Base-by-base conservation (phyloP, 92 coral and sea anemone genomes). In the Blastomussa wellsi region DNA sequence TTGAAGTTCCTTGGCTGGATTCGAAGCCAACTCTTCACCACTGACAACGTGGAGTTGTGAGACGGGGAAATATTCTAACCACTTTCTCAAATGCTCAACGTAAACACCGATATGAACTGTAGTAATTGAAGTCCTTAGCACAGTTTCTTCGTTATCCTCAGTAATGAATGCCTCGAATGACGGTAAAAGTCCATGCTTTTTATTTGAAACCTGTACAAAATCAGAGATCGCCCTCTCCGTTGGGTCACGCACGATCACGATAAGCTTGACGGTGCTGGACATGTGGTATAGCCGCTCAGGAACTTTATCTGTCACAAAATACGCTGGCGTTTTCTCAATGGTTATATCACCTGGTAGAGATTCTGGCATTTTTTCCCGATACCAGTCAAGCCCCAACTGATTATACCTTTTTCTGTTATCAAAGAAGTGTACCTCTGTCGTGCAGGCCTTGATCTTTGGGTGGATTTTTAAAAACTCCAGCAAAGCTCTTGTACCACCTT, bases 281-380 rank as follows among this genome's bases (percentile, higher is more conserved):
- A 94, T 88, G 31, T 84, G 79, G 79, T 80, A 53, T 6, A 94
- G 89, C 13, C 98, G 79, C 66, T 67, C 78, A 35, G 98, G 95
- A 42, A 79, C 95, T 51, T 81, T 76, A 67, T 85, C 86, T 29
- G 95, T 94, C 67, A 93, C 97, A 84, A 94, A 94, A 80, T 94
- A 94, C 49, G 95, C 89, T 38, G 98, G 98, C 11, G 98, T 90
- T 86, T 94, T 94, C 77, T 94, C 98, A 47, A 94, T 84, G 37
- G 85, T 84, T 17, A 92, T 80, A 48, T 92, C 89, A 14, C 82
- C 79, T 60, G 82, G 79, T 16, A 35, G 59, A 31, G 90, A 82
- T 29, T 89, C 78, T 15, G 98, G 95, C 95, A 94, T 92, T 84
- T 73, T 78, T 5, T 76, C 66, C 55, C 95, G 80, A 77, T 94